Percentiles rank a stretch among this genome's conserved stretches.
Evolutionary conservation across 2,797 vertebrate genomes (phyloP).

Genomic region (Tachyglossus aculeatus): DNA sequence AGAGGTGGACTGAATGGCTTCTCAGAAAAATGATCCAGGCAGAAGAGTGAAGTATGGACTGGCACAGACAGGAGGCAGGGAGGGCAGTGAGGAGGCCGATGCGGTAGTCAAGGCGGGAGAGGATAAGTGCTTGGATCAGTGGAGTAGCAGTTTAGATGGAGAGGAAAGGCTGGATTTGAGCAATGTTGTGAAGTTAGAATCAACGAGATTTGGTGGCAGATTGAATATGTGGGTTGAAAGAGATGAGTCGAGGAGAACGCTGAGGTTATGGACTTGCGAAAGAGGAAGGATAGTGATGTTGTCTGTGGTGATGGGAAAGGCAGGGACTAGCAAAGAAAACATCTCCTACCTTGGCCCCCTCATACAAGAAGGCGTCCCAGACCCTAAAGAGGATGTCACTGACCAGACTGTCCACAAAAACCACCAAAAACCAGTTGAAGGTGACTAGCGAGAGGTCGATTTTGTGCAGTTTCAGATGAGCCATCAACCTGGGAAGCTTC

Average conservation of each 20-base stretch:
- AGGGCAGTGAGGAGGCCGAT: too few species aligned
- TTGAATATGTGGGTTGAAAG: too few species aligned
- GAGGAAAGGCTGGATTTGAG: too few species aligned
- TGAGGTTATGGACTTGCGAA: background rate
- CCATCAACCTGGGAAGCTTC: conserved; percentile 86
- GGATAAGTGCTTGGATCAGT: too few species aligned
- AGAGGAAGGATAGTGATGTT: too few species aligned
- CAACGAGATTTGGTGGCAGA: too few species aligned
- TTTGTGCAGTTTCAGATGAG: conserved; percentile 82
- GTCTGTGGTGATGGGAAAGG: too few species aligned
- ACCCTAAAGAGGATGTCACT: conserved; percentile 89
- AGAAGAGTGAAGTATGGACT: background rate
- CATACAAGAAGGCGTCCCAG: conserved; percentile 94
- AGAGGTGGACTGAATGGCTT: too few species aligned
- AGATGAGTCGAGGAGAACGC: background rate
- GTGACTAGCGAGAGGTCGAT: conserved; percentile 89
- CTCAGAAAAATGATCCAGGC: background rate
- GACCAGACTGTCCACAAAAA: conserved; percentile 90
- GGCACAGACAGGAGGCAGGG: background rate
- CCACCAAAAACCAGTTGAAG: conserved; percentile 94
- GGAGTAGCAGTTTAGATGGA: too few species aligned
- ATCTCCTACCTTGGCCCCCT: conserved; percentile 88
- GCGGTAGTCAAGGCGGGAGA: too few species aligned
- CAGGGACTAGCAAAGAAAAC: too few species aligned
- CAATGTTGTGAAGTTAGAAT: too few species aligned